These are phyloP conservation scores for Ips nitidus DNA, from an alignment of 1,140 invertebrate species.

Conservation along the genomic window DNA sequence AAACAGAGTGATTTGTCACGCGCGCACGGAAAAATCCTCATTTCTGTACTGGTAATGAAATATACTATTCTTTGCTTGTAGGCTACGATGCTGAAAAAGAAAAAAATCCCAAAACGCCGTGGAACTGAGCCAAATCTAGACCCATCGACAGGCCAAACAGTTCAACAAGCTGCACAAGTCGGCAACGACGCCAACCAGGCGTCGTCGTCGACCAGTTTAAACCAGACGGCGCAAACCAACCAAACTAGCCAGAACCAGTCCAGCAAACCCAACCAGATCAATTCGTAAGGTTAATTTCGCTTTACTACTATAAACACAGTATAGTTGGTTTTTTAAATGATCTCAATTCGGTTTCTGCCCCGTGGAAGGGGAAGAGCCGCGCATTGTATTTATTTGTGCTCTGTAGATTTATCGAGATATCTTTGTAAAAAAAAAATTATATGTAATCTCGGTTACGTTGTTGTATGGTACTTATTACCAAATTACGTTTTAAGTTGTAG, in stretches of 20 bases:
- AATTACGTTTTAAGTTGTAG: constrained; percentile 17
- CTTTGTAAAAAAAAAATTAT: neutral
- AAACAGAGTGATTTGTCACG: too few species aligned
- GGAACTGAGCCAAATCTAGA: constrained; percentile 82
- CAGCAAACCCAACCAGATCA: constrained; percentile 6
- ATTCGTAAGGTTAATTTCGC: constrained; percentile 1
- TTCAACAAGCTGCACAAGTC: neutral
- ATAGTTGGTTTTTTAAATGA: neutral
- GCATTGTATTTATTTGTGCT: too few species aligned
- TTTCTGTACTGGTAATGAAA: too few species aligned
- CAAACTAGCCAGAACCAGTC: constrained; percentile 7
- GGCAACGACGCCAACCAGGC: neutral
- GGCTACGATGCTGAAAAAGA: constrained; percentile 31
- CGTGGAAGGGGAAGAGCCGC: too few species aligned
- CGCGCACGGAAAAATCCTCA: too few species aligned
- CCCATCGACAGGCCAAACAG: constrained; percentile 62
- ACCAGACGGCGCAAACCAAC: neutral
- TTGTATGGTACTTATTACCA: constrained; percentile 52
- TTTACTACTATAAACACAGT: neutral
- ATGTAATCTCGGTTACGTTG: constrained; percentile 52
- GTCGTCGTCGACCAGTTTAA: neutral
- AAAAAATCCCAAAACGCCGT: constrained; percentile 88
- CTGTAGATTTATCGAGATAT: too few species aligned
- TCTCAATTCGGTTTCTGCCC: too few species aligned
- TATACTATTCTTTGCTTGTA: constrained; percentile 3